These are phyloP conservation scores for Baryphthengus martii DNA, from an alignment of 2,113 vertebrate genomes.

Conservation along the genomic window DNA sequence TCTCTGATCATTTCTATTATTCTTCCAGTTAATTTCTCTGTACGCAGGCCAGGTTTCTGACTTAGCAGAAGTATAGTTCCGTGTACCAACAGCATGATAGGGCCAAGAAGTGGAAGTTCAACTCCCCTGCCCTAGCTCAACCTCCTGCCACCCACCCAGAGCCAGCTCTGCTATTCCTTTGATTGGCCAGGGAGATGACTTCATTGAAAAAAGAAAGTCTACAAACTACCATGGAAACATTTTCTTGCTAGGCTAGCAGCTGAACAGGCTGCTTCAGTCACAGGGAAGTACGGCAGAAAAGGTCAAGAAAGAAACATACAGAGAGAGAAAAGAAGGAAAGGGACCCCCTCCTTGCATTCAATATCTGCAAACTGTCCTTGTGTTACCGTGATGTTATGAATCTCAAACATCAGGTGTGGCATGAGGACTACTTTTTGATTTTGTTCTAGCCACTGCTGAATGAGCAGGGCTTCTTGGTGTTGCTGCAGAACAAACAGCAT, in stretches of 20 bases:
- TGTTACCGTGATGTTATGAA: neutral
- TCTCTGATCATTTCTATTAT: neutral
- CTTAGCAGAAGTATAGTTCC: neutral
- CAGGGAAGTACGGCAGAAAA: neutral
- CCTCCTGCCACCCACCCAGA: neutral
- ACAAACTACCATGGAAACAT: neutral
- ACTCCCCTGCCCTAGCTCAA: neutral
- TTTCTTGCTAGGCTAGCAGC: neutral
- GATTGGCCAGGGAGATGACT: neutral
- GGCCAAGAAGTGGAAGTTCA: neutral
- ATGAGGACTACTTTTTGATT: neutral
- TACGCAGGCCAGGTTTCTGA: neutral
- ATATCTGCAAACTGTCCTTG: neutral
- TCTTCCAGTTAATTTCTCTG: neutral
- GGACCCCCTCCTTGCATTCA: neutral
- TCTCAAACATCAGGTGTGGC: neutral
- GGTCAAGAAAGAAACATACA: neutral
- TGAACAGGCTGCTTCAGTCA: neutral
- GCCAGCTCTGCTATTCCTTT: neutral
- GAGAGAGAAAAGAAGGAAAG: neutral
- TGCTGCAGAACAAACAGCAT: neutral
- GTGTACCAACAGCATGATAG: neutral
- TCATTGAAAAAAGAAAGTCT: neutral
- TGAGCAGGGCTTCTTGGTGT: neutral
- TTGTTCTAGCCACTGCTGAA: neutral